Percentiles rank a stretch among this genome's conserved stretches.
Conservation (phyloP, 2,888 invertebrate genomes). For the Erynnis tages region DNA sequence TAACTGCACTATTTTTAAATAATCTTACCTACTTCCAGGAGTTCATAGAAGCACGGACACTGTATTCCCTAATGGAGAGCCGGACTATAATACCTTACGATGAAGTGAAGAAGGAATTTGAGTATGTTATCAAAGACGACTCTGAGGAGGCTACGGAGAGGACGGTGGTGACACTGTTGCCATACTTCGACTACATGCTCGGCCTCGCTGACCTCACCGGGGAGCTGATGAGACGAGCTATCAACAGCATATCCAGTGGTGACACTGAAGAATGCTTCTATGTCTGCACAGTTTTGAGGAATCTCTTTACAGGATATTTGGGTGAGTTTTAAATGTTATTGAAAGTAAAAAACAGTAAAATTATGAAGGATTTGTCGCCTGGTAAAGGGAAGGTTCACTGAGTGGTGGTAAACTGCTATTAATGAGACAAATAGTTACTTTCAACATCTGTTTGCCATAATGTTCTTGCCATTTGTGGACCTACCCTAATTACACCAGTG, state of each 20-base stretch:
- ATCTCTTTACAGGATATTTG: conserved; percentile 83
- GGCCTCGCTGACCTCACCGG: conserved; percentile 94
- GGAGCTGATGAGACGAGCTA: conserved; percentile 94
- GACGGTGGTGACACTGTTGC: conserved; percentile 55
- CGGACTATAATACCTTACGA: conserved; percentile 83
- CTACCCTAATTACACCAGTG: too few species aligned
- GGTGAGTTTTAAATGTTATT: conserved; percentile 53
- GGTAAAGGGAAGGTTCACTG: too few species aligned
- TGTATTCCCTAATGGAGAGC: conserved; percentile 85
- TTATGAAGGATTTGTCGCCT: too few species aligned
- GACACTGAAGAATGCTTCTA: conserved; percentile 87
- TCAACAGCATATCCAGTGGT: conserved; percentile 90
- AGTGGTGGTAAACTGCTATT: too few species aligned
- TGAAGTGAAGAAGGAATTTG: conserved; percentile 79
- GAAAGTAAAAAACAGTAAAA: not conserved
- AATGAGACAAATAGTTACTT: too few species aligned
- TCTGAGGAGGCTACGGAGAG: conserved; percentile 41
- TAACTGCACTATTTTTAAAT: too few species aligned
- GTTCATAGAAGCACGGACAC: conserved; percentile 92
- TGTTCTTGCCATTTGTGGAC: too few species aligned
- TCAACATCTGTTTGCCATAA: too few species aligned
- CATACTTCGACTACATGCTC: conserved; percentile 83
- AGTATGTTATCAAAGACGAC: conserved; percentile 51
- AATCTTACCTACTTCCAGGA: too few species aligned
- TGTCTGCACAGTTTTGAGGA: conserved; percentile 86